A percentile compares a stretch with the other conserved stretches of the same genome.
phyloP scores from a whole-genome alignment of 1,140 invertebrate species.

The Panulirus ornatus region DNA sequence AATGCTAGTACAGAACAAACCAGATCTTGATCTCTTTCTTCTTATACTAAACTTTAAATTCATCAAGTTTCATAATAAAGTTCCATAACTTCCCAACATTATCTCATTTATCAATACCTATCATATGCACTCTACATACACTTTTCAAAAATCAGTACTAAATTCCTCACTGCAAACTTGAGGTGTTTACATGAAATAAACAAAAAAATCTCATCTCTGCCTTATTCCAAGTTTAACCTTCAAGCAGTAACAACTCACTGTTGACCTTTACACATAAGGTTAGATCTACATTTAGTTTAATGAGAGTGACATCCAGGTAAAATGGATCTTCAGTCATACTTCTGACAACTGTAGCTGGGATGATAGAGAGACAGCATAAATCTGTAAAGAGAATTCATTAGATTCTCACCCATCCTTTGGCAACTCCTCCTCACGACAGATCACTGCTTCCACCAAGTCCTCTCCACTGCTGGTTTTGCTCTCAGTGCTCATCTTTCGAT shows the following conservation, averaged over 20 bases:
- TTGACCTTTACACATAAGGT: not conserved
- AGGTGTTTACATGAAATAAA: too few relatives aligned
- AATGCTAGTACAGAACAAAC: too few relatives aligned
- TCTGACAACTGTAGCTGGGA: not conserved
- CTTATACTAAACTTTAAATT: too few relatives aligned
- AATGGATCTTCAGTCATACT: too few relatives aligned
- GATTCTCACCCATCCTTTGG: conserved; percentile 28
- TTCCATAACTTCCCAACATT: too few relatives aligned
- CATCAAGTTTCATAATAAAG: too few relatives aligned
- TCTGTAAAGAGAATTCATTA: too few relatives aligned
- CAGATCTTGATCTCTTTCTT: too few relatives aligned
- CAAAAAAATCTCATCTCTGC: not conserved
- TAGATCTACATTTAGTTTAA: not conserved
- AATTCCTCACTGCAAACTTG: too few relatives aligned
- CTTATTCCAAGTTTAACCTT: not conserved
- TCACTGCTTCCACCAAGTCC: conserved; percentile 24
- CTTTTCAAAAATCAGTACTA: too few relatives aligned
- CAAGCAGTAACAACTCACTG: not conserved
- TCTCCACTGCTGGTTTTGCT: not conserved
- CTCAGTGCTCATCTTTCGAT: not conserved
- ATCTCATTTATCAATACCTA: too few relatives aligned
- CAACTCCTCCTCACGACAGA: conserved; percentile 21
- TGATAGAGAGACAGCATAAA: not conserved
- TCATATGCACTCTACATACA: too few relatives aligned
- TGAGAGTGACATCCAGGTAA: not conserved